phyloP scores from a whole-genome alignment of 1,140 invertebrate genomes.

The Drosophila sproati region DNA sequence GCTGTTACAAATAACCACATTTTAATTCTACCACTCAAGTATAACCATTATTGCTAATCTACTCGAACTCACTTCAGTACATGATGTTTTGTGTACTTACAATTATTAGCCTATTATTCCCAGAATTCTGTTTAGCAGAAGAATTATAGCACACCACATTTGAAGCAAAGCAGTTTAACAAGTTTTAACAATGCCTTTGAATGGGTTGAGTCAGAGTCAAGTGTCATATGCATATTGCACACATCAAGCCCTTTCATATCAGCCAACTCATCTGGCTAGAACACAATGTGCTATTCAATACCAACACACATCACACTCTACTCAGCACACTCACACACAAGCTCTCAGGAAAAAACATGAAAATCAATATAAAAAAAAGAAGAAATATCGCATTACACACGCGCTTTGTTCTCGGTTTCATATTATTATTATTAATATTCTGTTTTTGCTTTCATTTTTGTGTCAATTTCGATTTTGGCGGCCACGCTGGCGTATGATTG shows the following conservation, averaged over 20 bases:
- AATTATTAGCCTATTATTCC: background rate
- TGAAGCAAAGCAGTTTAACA: constrained; percentile 23
- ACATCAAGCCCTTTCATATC: constrained; percentile 70
- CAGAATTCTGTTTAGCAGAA: background rate
- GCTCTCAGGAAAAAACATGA: constrained; percentile 43
- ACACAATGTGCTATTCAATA: constrained; percentile 41
- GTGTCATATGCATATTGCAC: constrained; percentile 68
- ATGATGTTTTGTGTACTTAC: background rate
- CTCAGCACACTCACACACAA: constrained; percentile 5
- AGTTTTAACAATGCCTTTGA: constrained; percentile 36
- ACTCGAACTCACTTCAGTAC: too few species aligned
- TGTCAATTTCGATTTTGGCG: constrained; percentile 68
- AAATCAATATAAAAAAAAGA: constrained; percentile 68
- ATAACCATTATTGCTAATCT: too few species aligned
- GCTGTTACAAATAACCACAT: background rate
- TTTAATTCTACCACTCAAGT: background rate
- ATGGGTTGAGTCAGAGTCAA: constrained; percentile 49
- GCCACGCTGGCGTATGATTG: constrained; percentile 69
- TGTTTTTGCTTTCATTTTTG: constrained; percentile 26
- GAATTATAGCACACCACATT: background rate
- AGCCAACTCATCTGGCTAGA: constrained; percentile 17
- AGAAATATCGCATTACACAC: constrained; percentile 73
- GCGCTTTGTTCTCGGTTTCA: constrained; percentile 61
- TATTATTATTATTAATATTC: constrained; percentile 17
- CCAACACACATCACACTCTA: constrained; percentile 3